A percentile compares a stretch with the other conserved stretches of the same genome.
Conservation (phyloP, 92 coral and sea anemone genomes). For the Porites divaricata region DNA sequence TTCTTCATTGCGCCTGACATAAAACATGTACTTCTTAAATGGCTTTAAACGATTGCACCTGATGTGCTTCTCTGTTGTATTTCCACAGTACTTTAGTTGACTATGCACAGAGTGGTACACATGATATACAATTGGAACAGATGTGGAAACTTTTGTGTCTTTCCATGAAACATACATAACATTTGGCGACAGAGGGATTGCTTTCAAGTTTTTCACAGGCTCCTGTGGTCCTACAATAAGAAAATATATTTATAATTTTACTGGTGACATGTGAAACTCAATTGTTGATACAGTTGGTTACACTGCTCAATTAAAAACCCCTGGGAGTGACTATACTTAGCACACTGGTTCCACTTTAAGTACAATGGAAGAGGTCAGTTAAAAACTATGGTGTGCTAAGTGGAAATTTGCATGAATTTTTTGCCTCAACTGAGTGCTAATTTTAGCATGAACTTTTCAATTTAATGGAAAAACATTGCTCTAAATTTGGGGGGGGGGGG, state of each 20-base stretch:
- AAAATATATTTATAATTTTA: neutral
- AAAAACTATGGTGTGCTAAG: too few species aligned
- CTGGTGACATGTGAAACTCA: too few species aligned
- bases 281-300: too few species aligned
- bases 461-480: too few species aligned
- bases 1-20: constrained; percentile 78
- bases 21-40: constrained; percentile 71
- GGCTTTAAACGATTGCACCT: constrained; percentile 72
- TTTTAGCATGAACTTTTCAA: too few species aligned
- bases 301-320: too few species aligned
- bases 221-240: neutral
- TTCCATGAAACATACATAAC: constrained; percentile 66
- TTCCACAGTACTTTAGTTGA: constrained; percentile 75
- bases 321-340: too few species aligned
- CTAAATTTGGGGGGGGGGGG: neutral
- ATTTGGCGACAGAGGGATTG: constrained; percentile 54
- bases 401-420: too few species aligned
- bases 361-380: too few species aligned
- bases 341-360: too few species aligned
- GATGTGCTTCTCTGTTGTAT: constrained; percentile 65
- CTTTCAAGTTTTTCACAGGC: constrained; percentile 59
- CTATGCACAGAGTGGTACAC: constrained; percentile 50
- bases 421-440: too few species aligned
- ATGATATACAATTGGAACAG: constrained; percentile 52
- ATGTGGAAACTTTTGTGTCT: constrained; percentile 35